Evolutionary conservation across 1,140 invertebrate genomes (phyloP), one percentile per base, ranked within the genome.

Genomic region (Neelides sp.): DNA sequence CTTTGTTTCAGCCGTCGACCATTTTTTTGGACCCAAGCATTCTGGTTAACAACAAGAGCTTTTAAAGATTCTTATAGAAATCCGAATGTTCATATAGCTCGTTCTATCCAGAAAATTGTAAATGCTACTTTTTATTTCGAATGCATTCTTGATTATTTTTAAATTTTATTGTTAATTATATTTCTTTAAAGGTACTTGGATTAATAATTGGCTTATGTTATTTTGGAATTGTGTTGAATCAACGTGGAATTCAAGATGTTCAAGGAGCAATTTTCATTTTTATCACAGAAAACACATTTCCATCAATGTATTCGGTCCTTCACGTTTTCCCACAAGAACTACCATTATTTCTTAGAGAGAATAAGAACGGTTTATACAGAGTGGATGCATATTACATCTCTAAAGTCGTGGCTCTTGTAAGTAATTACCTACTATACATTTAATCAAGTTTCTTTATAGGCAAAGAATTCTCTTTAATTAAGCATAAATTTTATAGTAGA

Each of bases 241-340:
- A 90, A 64, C 67, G 74, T 7, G 85, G 85, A 1, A 76, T 89
- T 13, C 85, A 88, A 65, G 78, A 84, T 20, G 76, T 85, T 1
- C 82, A 89, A 67, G 86, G 86, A 10, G 78, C 79, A 0, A 64
- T 89, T 2, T 89, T 88, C 63, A 78, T 88, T 20, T 75, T 89
- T 63, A 83, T 89, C 30, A 77, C 83, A 0, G 85, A 91, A 69
- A 89, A 88, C 60, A 83, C 84, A 3, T 91, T 87, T 66, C 77
- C 78, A 37, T 82, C 85, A 0, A 86, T 89, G 82, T 89, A 89
- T 64, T 78, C 82, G 0, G 81, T 83, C 1, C 69, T 91, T 4
- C 73, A 80, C 49, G 69, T 82, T 51, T 83, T 89, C 61, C 86
- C 86, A 0, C 73, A 78, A 57, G 79, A 84, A 35, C 75, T 83